Percentiles rank a stretch among this genome's conserved stretches.
Evolutionary conservation across 2,888 invertebrate species (phyloP).

Genomic region (Tipula vernalis): DNA sequence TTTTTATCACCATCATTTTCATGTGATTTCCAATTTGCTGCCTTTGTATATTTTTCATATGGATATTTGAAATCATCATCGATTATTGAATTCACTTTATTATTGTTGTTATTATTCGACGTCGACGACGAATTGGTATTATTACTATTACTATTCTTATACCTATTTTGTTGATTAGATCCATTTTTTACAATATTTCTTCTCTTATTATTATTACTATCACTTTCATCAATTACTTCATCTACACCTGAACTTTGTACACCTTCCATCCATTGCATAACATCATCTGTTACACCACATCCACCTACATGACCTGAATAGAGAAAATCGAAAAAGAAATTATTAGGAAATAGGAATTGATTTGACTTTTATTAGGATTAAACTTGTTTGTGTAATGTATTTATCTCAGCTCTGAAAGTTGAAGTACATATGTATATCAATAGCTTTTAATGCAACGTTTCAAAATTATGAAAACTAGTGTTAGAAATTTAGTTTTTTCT

Average conservation of each 20-base stretch:
- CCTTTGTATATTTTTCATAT: conserved; percentile 64
- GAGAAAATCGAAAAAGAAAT: not conserved
- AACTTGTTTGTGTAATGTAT: not conserved
- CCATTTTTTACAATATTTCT: conserved; percentile 34
- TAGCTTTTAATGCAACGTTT: too few relatives aligned
- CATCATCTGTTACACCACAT: conserved; percentile 78
- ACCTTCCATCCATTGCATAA: conserved; percentile 84
- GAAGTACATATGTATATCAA: too few relatives aligned
- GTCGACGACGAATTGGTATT: conserved; percentile 21
- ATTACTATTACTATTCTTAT: conserved; percentile 6
- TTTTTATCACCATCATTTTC: not conserved
- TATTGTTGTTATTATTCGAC: conserved; percentile 21
- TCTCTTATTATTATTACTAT: conserved; percentile 21
- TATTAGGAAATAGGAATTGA: not conserved
- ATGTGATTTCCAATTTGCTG: conserved; percentile 43
- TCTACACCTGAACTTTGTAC: conserved; percentile 68
- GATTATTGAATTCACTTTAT: conserved; percentile 16
- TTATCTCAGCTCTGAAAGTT: not conserved
- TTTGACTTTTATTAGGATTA: not conserved
- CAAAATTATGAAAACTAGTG: too few relatives aligned
- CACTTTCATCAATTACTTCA: conserved; percentile 34
- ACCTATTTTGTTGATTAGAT: conserved; percentile 21
- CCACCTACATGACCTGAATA: conserved; percentile 65
- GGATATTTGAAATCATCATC: conserved; percentile 38
- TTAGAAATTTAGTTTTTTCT: too few relatives aligned